These are phyloP conservation scores for Choloepus didactylus DNA, from an alignment of 2,797 vertebrate genomes.

Conservation along the genomic window DNA sequence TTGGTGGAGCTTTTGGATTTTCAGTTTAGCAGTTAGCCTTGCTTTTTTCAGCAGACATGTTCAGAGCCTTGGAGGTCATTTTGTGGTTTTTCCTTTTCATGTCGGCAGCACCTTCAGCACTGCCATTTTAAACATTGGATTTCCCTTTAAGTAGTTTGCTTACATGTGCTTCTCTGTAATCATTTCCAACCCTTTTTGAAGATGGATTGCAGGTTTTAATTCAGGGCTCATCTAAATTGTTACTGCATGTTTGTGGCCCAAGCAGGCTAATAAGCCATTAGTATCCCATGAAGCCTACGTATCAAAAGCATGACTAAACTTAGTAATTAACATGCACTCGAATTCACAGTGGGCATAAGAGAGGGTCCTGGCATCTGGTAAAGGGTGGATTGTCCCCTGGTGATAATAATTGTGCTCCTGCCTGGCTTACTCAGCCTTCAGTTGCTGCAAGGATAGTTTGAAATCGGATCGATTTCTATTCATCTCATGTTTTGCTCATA, in stretches of 20 bases:
- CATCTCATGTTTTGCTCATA: conserved; percentile 11
- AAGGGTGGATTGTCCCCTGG: background rate
- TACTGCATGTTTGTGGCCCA: background rate
- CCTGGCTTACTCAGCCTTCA: background rate
- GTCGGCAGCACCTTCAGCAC: background rate
- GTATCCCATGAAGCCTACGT: background rate
- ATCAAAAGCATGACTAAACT: background rate
- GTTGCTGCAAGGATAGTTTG: background rate
- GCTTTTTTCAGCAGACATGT: background rate
- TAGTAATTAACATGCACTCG: no score
- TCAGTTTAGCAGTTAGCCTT: background rate
- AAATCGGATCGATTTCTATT: background rate
- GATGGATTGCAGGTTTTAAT: background rate
- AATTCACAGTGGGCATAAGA: no score
- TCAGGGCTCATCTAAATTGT: conserved; percentile 30
- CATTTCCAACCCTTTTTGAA: background rate
- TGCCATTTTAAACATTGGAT: background rate
- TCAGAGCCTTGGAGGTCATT: background rate
- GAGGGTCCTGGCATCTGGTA: background rate
- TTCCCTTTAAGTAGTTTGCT: conserved; percentile 30
- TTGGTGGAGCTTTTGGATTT: conserved; percentile 24
- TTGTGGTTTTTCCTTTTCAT: background rate
- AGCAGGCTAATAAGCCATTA: background rate
- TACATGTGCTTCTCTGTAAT: background rate
- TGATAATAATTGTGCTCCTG: background rate